Evolutionary conservation across 2,888 invertebrate genomes (phyloP).

Genomic region (Andrena dorsata): DNA sequence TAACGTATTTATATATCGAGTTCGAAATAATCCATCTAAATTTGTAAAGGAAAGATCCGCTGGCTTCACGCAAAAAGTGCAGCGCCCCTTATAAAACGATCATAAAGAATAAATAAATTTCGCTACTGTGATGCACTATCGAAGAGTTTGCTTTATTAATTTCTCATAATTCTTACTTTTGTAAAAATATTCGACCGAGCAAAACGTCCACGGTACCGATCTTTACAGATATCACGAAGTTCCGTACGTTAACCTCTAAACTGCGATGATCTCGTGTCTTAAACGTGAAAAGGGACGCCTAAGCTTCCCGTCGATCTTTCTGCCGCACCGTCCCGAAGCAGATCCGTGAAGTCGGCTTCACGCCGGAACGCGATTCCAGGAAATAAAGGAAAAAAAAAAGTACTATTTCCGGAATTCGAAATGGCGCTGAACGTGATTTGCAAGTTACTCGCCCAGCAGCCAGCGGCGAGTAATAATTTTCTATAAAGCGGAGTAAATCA

Average conservation of each 20-base stretch:
- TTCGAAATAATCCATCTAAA: slow-evolving; percentile 18
- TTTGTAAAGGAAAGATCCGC: slow-evolving; percentile 9
- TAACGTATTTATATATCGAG: slow-evolving; percentile 15
- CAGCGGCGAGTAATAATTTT: not conserved
- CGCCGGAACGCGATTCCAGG: not conserved
- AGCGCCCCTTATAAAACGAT: slow-evolving; percentile 14
- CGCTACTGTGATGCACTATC: slow-evolving; percentile 32
- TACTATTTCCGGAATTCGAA: slow-evolving; percentile 38
- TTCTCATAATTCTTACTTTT: slow-evolving; percentile 37
- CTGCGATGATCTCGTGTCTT: slow-evolving; percentile 12
- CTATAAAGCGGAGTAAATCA: not conserved
- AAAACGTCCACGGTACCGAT: slow-evolving; percentile 37
- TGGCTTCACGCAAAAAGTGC: slow-evolving; percentile 7
- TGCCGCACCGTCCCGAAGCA: slow-evolving; percentile 16
- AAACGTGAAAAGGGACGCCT: not conserved
- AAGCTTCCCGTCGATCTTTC: slow-evolving; percentile 18
- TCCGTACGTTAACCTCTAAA: slow-evolving; percentile 42
- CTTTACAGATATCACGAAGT: slow-evolving; percentile 30
- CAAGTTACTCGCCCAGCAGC: not conserved
- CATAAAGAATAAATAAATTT: slow-evolving; percentile 30
- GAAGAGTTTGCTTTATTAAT: slow-evolving; percentile 34
- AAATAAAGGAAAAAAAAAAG: slow-evolving; percentile 4
- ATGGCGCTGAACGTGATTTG: not conserved
- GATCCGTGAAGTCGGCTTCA: slow-evolving; percentile 23
- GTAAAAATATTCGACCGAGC: slow-evolving; percentile 40